Evolutionary conservation across 2,797 vertebrate species (phyloP).

Genomic region (Nannoperca obscura): DNA sequence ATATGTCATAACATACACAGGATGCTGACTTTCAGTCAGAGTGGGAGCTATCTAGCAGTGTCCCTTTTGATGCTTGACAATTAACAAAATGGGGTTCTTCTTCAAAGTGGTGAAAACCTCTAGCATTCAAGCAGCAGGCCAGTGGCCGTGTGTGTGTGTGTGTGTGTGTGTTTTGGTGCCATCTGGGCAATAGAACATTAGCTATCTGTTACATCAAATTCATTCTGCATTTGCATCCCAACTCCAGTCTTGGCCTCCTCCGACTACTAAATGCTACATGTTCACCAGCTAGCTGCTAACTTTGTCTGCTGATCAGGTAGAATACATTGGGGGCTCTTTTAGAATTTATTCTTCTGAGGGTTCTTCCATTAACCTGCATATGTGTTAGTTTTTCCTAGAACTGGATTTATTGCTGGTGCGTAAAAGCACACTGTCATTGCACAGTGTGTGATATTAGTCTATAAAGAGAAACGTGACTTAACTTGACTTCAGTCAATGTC

Average conservation of each 20-base stretch:
- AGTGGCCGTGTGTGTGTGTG: too few species aligned
- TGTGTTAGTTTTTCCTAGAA: background rate
- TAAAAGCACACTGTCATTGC: background rate
- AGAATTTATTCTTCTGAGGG: background rate
- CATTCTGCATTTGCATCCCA: background rate
- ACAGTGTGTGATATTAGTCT: background rate
- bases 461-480: background rate
- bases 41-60: background rate
- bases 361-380: background rate
- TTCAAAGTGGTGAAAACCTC: too few species aligned
- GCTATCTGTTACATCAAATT: conserved; percentile 35
- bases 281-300: background rate
- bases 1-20: background rate
- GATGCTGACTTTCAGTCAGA: background rate
- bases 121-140: too few species aligned
- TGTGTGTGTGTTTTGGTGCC: conserved; percentile 6
- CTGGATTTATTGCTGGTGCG: background rate
- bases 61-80: background rate
- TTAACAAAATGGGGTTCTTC: too few species aligned
- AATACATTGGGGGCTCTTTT: background rate
- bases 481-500: background rate
- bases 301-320: background rate
- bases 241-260: background rate
- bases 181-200: conserved; percentile 27
- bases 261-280: background rate